Evolutionary conservation across 2,888 invertebrate species (phyloP).

Genomic region (Ophonus ardosiacus): DNA sequence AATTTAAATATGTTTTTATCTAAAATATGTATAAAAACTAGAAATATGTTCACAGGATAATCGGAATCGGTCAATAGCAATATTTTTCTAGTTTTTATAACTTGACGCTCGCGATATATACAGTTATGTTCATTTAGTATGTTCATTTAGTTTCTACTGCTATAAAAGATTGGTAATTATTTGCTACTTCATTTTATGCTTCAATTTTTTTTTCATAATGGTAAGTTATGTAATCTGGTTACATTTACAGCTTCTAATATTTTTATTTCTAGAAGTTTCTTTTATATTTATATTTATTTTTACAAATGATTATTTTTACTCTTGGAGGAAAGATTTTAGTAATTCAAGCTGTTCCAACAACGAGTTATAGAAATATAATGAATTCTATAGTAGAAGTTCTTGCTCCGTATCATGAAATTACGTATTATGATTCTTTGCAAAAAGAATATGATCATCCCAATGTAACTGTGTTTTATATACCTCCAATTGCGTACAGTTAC

Average conservation of each 20-base stretch:
- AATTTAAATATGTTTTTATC: no score
- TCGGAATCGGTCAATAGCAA: no score
- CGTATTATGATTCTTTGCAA: conserved; percentile 5
- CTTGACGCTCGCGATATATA: no score
- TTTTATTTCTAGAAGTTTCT: background rate
- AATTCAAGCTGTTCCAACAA: background rate
- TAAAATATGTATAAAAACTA: no score
- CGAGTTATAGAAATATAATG: conserved; percentile 23
- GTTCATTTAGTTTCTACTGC: no score
- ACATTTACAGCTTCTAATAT: background rate
- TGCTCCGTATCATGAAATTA: conserved; percentile 24
- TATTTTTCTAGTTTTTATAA: no score
- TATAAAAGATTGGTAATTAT: no score
- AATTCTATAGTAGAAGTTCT: conserved; percentile 8
- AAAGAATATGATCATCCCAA: conserved; percentile 8
- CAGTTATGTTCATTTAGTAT: no score
- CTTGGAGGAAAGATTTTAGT: conserved; percentile 28
- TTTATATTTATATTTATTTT: background rate
- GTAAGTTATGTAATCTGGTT: no score
- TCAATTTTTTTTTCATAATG: no score
- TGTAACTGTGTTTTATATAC: conserved; percentile 4
- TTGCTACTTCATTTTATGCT: no score
- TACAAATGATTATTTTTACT: background rate
- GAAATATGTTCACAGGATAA: no score
- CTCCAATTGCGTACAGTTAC: background rate